Evolutionary conservation across 2,113 vertebrate species (phyloP).

Genomic region (Dissostichus mawsoni): DNA sequence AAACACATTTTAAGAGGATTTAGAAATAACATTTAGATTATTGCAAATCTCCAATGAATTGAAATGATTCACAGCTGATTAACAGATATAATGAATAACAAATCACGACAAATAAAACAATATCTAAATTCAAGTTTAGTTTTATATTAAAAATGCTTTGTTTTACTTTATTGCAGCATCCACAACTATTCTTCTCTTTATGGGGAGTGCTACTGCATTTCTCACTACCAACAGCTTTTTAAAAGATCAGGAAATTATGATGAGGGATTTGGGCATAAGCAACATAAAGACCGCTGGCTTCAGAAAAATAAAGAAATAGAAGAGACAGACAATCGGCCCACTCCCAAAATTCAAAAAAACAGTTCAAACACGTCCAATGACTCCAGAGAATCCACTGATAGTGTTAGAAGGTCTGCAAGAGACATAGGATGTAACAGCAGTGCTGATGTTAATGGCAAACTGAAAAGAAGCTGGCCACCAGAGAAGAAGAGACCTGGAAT

Average conservation of each 20-base stretch:
- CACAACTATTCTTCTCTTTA: conserved; percentile 83
- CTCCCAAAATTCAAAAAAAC: conserved; percentile 46
- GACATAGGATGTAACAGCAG: conserved; percentile 51
- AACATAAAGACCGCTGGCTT: conserved; percentile 85
- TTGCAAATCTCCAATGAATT: not conserved
- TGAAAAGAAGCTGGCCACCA: conserved; percentile 81
- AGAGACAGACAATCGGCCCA: conserved; percentile 52
- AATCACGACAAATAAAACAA: conserved; percentile 6
- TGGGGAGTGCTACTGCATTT: conserved; percentile 84
- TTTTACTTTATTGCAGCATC: conserved; percentile 75
- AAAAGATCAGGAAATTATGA: conserved; percentile 85
- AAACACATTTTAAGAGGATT: not conserved
- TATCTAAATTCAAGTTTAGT: not conserved
- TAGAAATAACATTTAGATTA: not conserved
- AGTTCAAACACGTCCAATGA: conserved; percentile 6
- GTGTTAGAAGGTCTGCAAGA: conserved; percentile 51
- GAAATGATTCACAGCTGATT: conserved; percentile 24
- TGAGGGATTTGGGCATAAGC: conserved; percentile 83
- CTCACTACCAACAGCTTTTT: conserved; percentile 85
- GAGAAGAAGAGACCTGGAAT: conserved; percentile 63
- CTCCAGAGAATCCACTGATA: conserved; percentile 21
- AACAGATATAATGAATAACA: not conserved
- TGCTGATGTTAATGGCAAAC: conserved; percentile 66
- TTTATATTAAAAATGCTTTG: conserved; percentile 6
- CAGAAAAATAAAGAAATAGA: conserved; percentile 62